A percentile compares a stretch with the other conserved stretches of the same genome.
Evolutionary conservation across 2,888 invertebrate species (phyloP).

Genomic region (Hemistola chrysoprasaria): DNA sequence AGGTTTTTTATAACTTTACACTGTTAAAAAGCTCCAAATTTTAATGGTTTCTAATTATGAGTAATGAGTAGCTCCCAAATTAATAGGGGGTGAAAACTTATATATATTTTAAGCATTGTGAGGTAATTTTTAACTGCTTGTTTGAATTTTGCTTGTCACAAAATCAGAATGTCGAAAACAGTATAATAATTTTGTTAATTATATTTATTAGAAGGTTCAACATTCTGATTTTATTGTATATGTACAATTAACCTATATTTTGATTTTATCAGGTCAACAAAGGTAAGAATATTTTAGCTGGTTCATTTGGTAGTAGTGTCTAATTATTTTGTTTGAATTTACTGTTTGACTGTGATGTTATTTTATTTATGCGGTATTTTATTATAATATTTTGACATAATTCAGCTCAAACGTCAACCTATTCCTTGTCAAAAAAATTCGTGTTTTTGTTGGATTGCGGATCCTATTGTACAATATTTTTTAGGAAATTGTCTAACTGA

Average conservation of each 20-base stretch:
- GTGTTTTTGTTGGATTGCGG: conserved; percentile 8
- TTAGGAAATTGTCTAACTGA: too few species aligned
- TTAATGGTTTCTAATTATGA: too few species aligned
- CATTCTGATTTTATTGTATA: conserved; percentile 24
- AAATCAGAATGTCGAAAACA: conserved; percentile 28
- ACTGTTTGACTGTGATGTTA: conserved; percentile 29
- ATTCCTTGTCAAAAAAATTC: conserved; percentile 4
- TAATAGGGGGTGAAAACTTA: too few species aligned
- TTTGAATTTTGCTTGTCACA: conserved; percentile 30
- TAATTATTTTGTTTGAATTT: conserved; percentile 45
- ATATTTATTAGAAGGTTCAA: conserved; percentile 16
- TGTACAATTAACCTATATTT: conserved; percentile 37
- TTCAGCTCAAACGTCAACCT: background rate
- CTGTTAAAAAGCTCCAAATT: too few species aligned
- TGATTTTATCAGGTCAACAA: conserved; percentile 70
- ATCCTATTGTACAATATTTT: too few species aligned
- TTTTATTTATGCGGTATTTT: too few species aligned
- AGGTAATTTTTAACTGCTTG: conserved; percentile 25
- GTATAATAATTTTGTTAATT: conserved; percentile 10
- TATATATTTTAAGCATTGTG: conserved; percentile 18
- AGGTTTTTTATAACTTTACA: too few species aligned
- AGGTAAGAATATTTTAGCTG: conserved; percentile 74
- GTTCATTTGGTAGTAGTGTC: conserved; percentile 54
- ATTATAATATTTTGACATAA: conserved; percentile 4
- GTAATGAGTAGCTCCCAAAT: too few species aligned